Evolutionary conservation across 2,113 vertebrate genomes (phyloP), one percentile per base, ranked within the genome.

Genomic region (Parus major): DNA sequence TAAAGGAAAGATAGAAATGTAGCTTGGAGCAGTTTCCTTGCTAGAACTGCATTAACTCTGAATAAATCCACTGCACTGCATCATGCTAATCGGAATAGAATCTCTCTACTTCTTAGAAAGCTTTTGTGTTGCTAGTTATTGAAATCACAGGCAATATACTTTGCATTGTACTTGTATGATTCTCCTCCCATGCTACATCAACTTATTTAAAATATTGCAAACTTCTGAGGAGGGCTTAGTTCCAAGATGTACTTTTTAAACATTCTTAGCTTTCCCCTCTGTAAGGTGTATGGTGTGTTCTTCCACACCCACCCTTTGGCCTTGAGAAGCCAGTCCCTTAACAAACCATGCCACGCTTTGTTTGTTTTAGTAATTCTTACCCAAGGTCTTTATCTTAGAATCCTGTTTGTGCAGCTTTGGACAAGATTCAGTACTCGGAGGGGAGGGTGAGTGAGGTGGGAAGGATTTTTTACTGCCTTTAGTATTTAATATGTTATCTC

Each of bases 371-470:
- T 82, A 88, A 77, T 92, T 96, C 95, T 88, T 96, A 93, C 90
- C 64, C 83, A 88, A 97, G 93, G 94, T 94, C 83, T 93, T 96
- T 96, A 97, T 96, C 95, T 94, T 36, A 64, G 69, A 84, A 94
- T 95, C 90, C 89, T 96, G 96, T 96, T 97, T 97, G 95, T 90
- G 81, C 95, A 96, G 91, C 94, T 94, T 91, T 96, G 90, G 87
- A 87, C 90, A 88, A 88, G 96, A 95, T 84, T 90, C 75, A 63
- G 80, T 80, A 20, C 75, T 90, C 44, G 64, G 44, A 63, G 63
- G 68, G 76, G 85, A 85, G 46, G 90, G 93, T 65, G 82, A 86
- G 35, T 2, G 71, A 84, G 77, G 83, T 33, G 39, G 85, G 68
- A 65, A 60, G 53, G 82, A 52, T 92, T 94, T 95, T 87, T 88